These are phyloP conservation scores for Eudasyphora cyanicolor DNA, from an alignment of 2,888 invertebrate species.

Conservation along the genomic window DNA sequence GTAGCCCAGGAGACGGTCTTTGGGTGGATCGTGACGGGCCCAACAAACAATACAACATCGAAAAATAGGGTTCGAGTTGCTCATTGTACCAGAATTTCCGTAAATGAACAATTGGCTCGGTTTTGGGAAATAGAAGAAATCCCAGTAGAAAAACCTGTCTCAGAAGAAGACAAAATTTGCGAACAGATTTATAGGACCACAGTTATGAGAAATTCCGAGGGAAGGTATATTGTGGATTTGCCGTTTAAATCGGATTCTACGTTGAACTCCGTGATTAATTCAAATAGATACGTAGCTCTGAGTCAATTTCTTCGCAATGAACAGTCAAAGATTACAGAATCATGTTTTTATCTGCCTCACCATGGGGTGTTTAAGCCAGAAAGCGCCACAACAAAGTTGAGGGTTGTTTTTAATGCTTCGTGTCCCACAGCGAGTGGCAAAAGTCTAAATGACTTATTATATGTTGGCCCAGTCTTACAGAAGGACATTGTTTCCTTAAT, in stretches of 20 bases:
- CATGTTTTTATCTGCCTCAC: not conserved
- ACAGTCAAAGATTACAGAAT: not conserved
- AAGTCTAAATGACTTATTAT: not conserved
- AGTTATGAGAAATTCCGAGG: not conserved
- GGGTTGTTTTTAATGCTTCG: too few species aligned
- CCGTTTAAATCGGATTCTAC: not conserved
- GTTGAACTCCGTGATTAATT: not conserved
- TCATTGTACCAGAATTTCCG: not conserved
- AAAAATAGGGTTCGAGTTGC: not conserved
- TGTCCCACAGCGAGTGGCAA: not conserved
- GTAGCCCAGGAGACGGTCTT: constrained; percentile 39
- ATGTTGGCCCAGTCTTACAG: too few species aligned
- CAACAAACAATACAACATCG: not conserved
- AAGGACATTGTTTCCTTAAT: too few species aligned
- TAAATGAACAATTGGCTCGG: not conserved
- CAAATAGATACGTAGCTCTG: not conserved
- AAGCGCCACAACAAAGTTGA: too few species aligned
- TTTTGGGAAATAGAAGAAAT: constrained; percentile 40
- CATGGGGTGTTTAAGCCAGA: too few species aligned
- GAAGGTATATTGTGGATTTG: constrained; percentile 11
- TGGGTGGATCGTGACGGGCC: too few species aligned
- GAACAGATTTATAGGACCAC: constrained; percentile 33
- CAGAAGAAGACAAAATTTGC: constrained; percentile 9
- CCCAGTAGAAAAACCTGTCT: not conserved
- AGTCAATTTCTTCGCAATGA: too few species aligned